These are phyloP conservation scores for Syritta pipiens DNA, from an alignment of 2,888 invertebrate genomes.

Conservation along the genomic window DNA sequence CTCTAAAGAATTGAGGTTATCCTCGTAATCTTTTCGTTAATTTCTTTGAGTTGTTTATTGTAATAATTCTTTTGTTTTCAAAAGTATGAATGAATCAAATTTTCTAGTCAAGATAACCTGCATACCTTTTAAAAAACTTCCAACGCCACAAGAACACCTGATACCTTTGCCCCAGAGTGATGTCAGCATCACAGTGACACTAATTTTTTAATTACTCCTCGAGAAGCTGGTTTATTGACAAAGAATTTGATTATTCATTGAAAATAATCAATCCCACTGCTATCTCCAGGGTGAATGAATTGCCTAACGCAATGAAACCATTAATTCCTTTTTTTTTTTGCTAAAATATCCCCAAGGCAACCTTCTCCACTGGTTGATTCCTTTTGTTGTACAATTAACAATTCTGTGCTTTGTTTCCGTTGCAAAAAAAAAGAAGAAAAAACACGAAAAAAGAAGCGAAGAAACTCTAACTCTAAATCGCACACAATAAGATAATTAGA, in stretches of 20 bases:
- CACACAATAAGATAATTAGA: conserved; percentile 52
- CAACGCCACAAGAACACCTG: too few species aligned
- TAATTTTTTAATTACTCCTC: too few species aligned
- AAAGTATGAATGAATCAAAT: too few species aligned
- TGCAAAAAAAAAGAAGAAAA: background rate
- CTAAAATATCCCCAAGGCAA: conserved; percentile 41
- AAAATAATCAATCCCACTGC: background rate
- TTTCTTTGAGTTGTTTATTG: too few species aligned
- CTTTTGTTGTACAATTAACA: conserved; percentile 26
- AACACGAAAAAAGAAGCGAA: background rate
- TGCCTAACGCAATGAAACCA: conserved; percentile 29
- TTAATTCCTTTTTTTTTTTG: conserved; percentile 25
- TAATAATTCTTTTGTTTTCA: too few species aligned
- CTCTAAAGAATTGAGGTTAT: too few species aligned
- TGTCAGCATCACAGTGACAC: too few species aligned
- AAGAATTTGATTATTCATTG: background rate
- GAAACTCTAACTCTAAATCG: conserved; percentile 6
- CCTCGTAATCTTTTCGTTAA: too few species aligned
- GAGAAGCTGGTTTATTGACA: too few species aligned
- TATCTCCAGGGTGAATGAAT: conserved; percentile 4
- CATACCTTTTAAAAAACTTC: too few species aligned
- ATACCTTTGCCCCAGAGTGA: too few species aligned
- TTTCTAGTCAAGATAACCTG: too few species aligned
- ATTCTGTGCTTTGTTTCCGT: conserved; percentile 6
- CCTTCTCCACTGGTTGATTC: background rate